A percentile compares a stretch with the other conserved stretches of the same genome.
These are phyloP conservation scores for Aleiodes alternator DNA, from an alignment of 2,888 invertebrate species.

Conservation along the genomic window DNA sequence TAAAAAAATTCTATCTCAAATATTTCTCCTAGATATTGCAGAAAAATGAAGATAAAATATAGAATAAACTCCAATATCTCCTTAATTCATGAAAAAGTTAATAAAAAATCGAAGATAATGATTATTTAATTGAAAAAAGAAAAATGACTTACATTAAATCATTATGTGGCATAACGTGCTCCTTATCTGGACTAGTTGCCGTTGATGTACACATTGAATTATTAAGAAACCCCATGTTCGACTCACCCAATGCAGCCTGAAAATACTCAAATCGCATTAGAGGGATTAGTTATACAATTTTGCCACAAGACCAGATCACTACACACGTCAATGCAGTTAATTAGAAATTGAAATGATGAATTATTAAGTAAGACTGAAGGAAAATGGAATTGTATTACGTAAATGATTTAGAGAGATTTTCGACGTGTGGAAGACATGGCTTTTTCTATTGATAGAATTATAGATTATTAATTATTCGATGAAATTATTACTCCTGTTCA, in stretches of 20 bases:
- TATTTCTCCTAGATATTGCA: too few species aligned
- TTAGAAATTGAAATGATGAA: neutral
- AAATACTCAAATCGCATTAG: constrained; percentile 75
- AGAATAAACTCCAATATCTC: too few species aligned
- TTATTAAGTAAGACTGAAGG: neutral
- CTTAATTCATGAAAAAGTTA: neutral
- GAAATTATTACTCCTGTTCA: too few species aligned
- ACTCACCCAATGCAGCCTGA: constrained; percentile 79
- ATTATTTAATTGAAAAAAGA: neutral
- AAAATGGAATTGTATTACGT: neutral
- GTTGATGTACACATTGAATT: constrained; percentile 75
- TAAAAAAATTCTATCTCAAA: too few species aligned
- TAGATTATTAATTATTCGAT: too few species aligned
- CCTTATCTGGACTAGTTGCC: constrained; percentile 75
- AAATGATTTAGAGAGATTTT: neutral
- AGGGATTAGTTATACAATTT: constrained; percentile 61
- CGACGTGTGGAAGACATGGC: neutral
- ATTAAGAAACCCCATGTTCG: constrained; percentile 77
- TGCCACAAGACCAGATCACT: constrained; percentile 1
- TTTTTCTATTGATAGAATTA: too few species aligned
- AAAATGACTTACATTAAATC: constrained; percentile 70
- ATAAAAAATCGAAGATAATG: neutral
- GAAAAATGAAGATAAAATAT: too few species aligned
- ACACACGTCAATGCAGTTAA: constrained; percentile 5
- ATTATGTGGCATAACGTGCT: constrained; percentile 71